phyloP scores from a whole-genome alignment of 2,797 vertebrate species.

The Urocyon cinereoargenteus region DNA sequence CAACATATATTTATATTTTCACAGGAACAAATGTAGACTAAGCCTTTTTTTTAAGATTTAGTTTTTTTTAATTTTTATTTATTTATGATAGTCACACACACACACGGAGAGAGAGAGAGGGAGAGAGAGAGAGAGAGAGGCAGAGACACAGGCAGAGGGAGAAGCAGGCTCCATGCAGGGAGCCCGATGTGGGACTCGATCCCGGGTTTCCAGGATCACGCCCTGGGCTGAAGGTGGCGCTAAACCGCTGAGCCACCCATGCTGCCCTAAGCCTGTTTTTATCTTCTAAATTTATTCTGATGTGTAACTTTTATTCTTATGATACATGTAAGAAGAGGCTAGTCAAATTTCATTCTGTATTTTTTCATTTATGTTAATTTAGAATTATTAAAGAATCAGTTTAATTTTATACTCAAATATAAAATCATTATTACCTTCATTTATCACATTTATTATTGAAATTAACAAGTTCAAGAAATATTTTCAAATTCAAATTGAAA shows the following conservation, averaged over 20 bases:
- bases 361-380: background rate
- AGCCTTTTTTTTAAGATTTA: background rate
- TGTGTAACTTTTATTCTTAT: background rate
- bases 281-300: background rate
- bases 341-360: background rate
- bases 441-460: background rate
- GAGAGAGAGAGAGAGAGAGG: no score
- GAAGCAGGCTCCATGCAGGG: no score
- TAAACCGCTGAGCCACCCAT: no score
- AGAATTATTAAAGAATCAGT: background rate
- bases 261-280: background rate
- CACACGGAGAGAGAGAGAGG: no score
- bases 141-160: no score
- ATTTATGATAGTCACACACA: no score
- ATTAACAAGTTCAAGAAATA: background rate
- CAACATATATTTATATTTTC: background rate
- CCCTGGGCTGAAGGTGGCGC: no score
- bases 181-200: no score
- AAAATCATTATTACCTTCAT: background rate
- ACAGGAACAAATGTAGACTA: background rate
- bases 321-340: background rate
- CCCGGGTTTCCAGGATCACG: no score
- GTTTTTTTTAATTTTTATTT: no score
- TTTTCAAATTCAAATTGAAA: constrained; percentile 28
- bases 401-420: constrained; percentile 6